Percentiles rank a stretch among this genome's conserved stretches.
phyloP scores from a whole-genome alignment of 2,888 invertebrate species.

The Stenodema calcarata region DNA sequence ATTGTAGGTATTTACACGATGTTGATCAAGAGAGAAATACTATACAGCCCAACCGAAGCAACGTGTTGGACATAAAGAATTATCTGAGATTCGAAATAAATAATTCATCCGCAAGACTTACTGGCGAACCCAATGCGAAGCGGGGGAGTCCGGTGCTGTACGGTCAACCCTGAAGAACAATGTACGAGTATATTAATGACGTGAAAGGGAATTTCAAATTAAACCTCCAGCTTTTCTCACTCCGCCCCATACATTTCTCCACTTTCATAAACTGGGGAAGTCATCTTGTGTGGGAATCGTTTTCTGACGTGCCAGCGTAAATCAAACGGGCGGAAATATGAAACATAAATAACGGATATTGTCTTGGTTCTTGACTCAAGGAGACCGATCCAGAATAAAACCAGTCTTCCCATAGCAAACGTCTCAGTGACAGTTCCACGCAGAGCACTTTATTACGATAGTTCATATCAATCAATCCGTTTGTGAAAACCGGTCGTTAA shows the following conservation, averaged over 20 bases:
- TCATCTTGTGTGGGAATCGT: not conserved
- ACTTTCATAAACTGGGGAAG: not conserved
- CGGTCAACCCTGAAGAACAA: not conserved
- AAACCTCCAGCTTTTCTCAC: not conserved
- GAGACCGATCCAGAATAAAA: not conserved
- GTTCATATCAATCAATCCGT: not conserved
- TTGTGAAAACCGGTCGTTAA: not conserved
- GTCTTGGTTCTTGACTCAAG: not conserved
- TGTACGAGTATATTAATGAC: constrained; percentile 2
- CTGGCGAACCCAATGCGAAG: not conserved
- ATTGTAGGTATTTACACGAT: no score
- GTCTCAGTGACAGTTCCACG: not conserved
- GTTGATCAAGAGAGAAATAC: not conserved
- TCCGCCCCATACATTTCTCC: not conserved
- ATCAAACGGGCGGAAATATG: not conserved
- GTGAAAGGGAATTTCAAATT: not conserved
- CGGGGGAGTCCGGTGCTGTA: not conserved
- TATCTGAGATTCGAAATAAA: not conserved
- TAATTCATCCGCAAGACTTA: not conserved
- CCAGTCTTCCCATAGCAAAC: not conserved
- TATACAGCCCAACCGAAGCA: not conserved
- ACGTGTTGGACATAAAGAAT: not conserved
- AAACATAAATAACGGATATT: not conserved
- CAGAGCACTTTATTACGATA: not conserved
- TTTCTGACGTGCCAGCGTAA: not conserved